phyloP scores from a whole-genome alignment of 1,140 invertebrate species.

The Orchestia grillus region DNA sequence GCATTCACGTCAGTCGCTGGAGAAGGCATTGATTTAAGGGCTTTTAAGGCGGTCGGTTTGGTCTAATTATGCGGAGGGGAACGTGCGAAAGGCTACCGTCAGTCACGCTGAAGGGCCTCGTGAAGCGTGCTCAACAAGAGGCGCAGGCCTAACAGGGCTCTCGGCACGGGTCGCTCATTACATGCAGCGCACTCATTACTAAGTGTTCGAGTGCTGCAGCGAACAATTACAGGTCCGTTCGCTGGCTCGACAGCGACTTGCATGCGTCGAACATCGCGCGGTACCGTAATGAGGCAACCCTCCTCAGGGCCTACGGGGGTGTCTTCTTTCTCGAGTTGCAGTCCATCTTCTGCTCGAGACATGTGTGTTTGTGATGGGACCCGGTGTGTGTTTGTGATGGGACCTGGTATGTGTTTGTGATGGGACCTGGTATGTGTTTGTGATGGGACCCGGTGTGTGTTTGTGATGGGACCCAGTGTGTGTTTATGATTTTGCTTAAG shows the following conservation, averaged over 20 bases:
- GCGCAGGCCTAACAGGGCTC: not conserved
- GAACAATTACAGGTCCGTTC: not conserved
- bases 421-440: not conserved
- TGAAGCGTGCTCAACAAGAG: slow-evolving; percentile 12
- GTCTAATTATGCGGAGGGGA: slow-evolving; percentile 34
- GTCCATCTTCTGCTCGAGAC: not conserved
- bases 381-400: not conserved
- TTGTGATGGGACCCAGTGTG: not conserved
- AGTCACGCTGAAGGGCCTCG: not conserved
- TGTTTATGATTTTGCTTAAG: not conserved
- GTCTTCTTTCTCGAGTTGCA: not conserved
- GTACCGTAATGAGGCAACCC: not conserved
- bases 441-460: not conserved
- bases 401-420: too few species aligned
- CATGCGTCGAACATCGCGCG: not conserved
- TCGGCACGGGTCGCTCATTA: slow-evolving; percentile 14
- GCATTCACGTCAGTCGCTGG: slow-evolving; percentile 37
- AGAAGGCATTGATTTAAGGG: slow-evolving; percentile 40
- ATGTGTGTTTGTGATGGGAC: not conserved
- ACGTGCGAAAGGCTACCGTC: slow-evolving; percentile 31
- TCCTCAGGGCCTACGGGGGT: not conserved
- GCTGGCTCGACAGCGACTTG: not conserved
- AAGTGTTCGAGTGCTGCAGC: not conserved
- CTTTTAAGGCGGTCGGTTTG: slow-evolving; percentile 38
- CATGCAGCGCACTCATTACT: not conserved